Base-by-base conservation (phyloP, 2,888 invertebrate species). In the Tubulanus polymorphus region DNA sequence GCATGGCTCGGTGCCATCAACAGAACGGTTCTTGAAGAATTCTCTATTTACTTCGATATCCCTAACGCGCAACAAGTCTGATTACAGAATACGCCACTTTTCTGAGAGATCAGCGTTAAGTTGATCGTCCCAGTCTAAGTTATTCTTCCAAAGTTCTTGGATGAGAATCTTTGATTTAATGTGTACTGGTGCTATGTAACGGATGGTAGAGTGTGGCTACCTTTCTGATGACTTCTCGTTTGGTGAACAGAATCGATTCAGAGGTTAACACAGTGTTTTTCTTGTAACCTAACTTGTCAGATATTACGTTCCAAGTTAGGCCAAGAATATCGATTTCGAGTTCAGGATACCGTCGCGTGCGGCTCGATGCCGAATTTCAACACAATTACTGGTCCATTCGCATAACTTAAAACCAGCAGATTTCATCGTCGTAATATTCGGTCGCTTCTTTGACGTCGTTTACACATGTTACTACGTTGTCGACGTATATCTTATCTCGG, bases 321-420 rank as follows among this genome's bases (percentile, higher is more conserved):
- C 53, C 55, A 28, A 55, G 30, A n/a, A 53, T 52, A 23, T 53
- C 15, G 37, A 32, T 25, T 47, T 18, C 1, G 8, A 23, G 37
- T 53, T 53, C 3, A 26, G 2, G n/a, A 35, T 15, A 27, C 32
- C 32, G 20, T 56, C 53, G 10, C 15, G 32, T 12, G 18, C 25
- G 15, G 53, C 56, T 30, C 8, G 18, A 10, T 47, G 3, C 18
- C 27, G 26, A 2, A 56, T n/a, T 29, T 23, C 15, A 23, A 25
- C 5, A 45, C 32, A 28, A 30, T 53, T 56, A 27, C 53, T 48
- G 37, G 28, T 35, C 53, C 53, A 56, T n/a, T 52, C 59, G 20
- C 61, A 47, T 10, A 63, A 29, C 15, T 59, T 59, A 41, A 63
- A 57, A 12, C 53, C 56, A 15, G 32, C 56, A 6, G 37, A 20